Evolutionary conservation across 2,113 vertebrate genomes (phyloP), one percentile per base, ranked within the genome.

Genomic region (Podarcis cretensis): DNA sequence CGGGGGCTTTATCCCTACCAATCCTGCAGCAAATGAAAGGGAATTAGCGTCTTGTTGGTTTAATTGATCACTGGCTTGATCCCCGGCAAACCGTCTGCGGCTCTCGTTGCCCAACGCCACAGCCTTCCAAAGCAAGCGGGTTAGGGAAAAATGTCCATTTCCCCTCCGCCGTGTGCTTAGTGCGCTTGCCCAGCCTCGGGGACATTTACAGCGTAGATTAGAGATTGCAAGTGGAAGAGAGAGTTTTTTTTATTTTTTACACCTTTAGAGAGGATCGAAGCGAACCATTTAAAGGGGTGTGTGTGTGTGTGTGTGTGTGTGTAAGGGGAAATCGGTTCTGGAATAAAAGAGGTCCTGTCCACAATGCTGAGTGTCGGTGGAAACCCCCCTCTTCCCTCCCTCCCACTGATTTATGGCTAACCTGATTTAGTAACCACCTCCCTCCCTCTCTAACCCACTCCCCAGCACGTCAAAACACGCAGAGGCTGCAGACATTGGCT

Each of bases 401-500:
- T 59, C 69, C 3, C 18, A 81, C 90, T 69, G 93, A 92, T 94
- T 93, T 75, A 91, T n/a, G 69, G 68, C 84, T 85, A 80, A 54
- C 79, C 87, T 0, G 93, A 85, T 91, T 93, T 35, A 85, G 48
- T 89, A 90, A 89, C 95, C 84, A n/a, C 89, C 89, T 82, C 81
- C 81, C 65, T 57, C 79, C 74, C 21, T 71, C 16, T 8, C 43
- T 23, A 27, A 32, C 43, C 78, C 14, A 9, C n/a, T 9, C 3
- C 9, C 43, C 81, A n/a, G n/a, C 63, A 77, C 43, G 73, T 89
- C 87, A 69, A 68, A 83, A 78, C 73, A 69, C 63, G 63, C 68
- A 48, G n/a, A 88, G 59, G 74, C 87, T 69, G 87, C 63, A 69
- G 87, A 83, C 30, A 37, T 89, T 69, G 87, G 81, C 81, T 89